phyloP scores from a whole-genome alignment of 1,140 invertebrate genomes.

The Acyrthosiphon pisum region DNA sequence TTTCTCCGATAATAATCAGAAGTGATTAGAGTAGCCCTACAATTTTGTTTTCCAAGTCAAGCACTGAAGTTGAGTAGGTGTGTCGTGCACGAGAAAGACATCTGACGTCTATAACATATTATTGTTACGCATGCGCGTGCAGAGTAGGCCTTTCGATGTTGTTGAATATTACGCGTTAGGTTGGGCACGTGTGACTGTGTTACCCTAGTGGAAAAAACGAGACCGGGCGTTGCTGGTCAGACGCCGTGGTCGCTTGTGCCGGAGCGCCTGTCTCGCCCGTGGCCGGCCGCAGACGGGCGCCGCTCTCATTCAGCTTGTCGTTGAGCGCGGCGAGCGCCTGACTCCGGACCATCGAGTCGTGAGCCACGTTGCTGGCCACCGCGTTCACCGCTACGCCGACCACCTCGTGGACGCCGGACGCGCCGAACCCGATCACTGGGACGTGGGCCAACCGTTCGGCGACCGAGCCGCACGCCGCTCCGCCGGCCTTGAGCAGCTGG shows the following conservation, averaged over 20 bases:
- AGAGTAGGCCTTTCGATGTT: no score
- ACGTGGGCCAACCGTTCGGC: neutral
- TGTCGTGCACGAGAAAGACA: neutral
- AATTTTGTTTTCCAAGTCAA: neutral
- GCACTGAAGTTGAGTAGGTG: neutral
- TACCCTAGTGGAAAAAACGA: neutral
- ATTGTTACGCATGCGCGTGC: no score
- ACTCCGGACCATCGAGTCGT: neutral
- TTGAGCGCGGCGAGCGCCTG: neutral
- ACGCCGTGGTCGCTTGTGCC: no score
- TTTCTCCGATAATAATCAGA: neutral
- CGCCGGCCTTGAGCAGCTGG: neutral
- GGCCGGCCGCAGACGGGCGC: no score
- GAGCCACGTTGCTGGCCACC: neutral
- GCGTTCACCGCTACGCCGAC: neutral
- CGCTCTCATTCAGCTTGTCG: neutral
- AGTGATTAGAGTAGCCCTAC: no score
- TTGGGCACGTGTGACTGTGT: no score
- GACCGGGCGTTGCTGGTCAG: no score
- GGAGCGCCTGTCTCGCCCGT: neutral
- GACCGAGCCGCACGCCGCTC: neutral
- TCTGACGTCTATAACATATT: neutral
- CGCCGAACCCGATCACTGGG: neutral
- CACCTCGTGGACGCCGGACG: neutral
- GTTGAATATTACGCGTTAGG: no score